Conservation (phyloP, 2,888 invertebrate genomes). For the Thymelicus sylvestris region DNA sequence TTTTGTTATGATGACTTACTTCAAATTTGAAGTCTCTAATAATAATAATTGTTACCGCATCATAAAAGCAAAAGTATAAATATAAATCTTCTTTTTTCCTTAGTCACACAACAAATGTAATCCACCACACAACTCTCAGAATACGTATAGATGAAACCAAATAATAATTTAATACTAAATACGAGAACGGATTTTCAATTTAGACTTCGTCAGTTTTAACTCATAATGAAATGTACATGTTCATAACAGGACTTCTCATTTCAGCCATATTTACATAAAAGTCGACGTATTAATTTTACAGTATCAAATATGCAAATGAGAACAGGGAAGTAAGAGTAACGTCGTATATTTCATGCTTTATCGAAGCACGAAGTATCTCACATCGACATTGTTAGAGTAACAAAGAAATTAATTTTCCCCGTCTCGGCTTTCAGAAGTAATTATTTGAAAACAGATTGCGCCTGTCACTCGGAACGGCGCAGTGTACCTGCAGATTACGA, state of each 20-base stretch:
- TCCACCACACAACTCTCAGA: not conserved
- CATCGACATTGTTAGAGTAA: slow-evolving; percentile 65
- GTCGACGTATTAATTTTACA: slow-evolving; percentile 30
- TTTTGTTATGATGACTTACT: too few relatives aligned
- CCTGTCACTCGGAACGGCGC: slow-evolving; percentile 65
- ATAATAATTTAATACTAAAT: not conserved
- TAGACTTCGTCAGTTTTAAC: slow-evolving; percentile 10
- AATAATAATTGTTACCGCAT: too few relatives aligned
- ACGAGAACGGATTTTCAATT: slow-evolving; percentile 3
- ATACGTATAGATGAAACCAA: not conserved
- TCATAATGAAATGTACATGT: slow-evolving; percentile 17
- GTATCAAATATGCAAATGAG: slow-evolving; percentile 40
- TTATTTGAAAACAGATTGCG: slow-evolving; percentile 80
- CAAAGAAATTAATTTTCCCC: slow-evolving; percentile 77
- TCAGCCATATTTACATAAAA: slow-evolving; percentile 17
- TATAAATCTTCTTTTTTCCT: too few relatives aligned
- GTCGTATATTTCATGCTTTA: slow-evolving; percentile 39
- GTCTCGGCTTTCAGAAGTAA: slow-evolving; percentile 77
- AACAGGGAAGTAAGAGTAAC: slow-evolving; percentile 19
- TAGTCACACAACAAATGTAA: too few relatives aligned
- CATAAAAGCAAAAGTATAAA: too few relatives aligned
- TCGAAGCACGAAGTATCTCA: slow-evolving; percentile 40
- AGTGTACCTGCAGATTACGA: slow-evolving; percentile 54
- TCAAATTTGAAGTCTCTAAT: too few relatives aligned
- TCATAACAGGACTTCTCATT: slow-evolving; percentile 9